These are phyloP conservation scores for Abramis brama DNA, from an alignment of 2,113 vertebrate genomes.

Conservation along the genomic window DNA sequence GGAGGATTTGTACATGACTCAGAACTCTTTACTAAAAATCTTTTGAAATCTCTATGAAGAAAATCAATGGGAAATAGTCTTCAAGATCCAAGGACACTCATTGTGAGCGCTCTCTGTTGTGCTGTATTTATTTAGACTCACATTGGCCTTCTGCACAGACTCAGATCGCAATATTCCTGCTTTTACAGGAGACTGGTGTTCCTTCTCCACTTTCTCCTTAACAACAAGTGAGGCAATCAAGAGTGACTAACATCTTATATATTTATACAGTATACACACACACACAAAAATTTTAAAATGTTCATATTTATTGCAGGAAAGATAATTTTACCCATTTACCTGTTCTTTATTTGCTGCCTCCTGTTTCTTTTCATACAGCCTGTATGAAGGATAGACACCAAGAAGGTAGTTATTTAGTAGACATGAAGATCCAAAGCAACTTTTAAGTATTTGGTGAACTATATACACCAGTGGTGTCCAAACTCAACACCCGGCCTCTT, in stretches of 20 bases:
- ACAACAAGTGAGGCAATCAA: constrained; percentile 37
- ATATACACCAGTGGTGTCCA: not conserved
- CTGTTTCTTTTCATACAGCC: constrained; percentile 61
- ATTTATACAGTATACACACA: too few relatives aligned
- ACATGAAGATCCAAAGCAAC: not conserved
- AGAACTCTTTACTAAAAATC: not conserved
- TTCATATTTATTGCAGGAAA: not conserved
- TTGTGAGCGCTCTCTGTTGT: not conserved
- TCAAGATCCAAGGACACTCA: not conserved
- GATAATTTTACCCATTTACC: constrained; percentile 15
- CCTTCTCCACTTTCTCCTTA: constrained; percentile 73
- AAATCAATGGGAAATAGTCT: not conserved
- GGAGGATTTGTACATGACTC: not conserved
- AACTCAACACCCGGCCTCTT: too few relatives aligned
- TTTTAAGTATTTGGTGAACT: not conserved
- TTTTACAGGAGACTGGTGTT: constrained; percentile 54
- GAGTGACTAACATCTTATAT: not conserved
- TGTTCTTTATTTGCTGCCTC: not conserved
- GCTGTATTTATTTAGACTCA: constrained; percentile 53
- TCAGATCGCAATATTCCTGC: constrained; percentile 64
- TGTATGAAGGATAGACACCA: constrained; percentile 28
- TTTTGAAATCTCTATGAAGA: not conserved
- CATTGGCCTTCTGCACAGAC: constrained; percentile 82
- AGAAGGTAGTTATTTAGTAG: not conserved
- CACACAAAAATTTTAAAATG: not conserved